Conservation (phyloP, 2,888 invertebrate species). For the Parnassius smintheus region DNA sequence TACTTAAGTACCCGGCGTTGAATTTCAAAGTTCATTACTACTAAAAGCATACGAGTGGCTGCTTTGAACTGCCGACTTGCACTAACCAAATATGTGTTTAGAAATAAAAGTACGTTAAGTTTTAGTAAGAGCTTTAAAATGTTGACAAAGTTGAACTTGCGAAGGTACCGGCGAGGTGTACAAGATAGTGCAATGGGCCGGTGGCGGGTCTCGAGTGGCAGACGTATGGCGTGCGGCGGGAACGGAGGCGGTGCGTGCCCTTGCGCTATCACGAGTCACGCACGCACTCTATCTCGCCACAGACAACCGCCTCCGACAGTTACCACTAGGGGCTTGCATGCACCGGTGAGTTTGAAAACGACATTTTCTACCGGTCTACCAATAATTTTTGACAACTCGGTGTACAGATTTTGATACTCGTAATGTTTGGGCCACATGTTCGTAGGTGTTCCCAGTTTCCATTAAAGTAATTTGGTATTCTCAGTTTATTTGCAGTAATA, state of each 20-base stretch:
- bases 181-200: conserved; percentile 84
- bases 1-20: background rate
- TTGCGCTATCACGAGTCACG: conserved; percentile 78
- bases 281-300: conserved; percentile 83
- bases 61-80: background rate
- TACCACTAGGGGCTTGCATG: conserved; percentile 74
- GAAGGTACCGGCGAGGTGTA: conserved; percentile 82
- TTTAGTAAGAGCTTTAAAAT: conserved; percentile 10
- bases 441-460: too few species aligned
- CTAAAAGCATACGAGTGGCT: background rate
- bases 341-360: conserved; percentile 49
- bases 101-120: conserved; percentile 3
- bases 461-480: too few species aligned
- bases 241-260: conserved; percentile 79
- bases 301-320: conserved; percentile 80
- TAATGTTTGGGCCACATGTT: too few species aligned
- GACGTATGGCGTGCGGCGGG: conserved; percentile 82
- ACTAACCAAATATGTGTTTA: conserved; percentile 4
- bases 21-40: background rate
- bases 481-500: too few species aligned
- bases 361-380: too few species aligned
- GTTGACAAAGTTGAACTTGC: conserved; percentile 17
- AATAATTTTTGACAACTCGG: too few species aligned
- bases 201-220: conserved; percentile 77
- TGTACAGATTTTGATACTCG: too few species aligned